These are phyloP conservation scores for Craterocephalus amniculus DNA, from an alignment of 2,797 vertebrate species.

Conservation along the genomic window DNA sequence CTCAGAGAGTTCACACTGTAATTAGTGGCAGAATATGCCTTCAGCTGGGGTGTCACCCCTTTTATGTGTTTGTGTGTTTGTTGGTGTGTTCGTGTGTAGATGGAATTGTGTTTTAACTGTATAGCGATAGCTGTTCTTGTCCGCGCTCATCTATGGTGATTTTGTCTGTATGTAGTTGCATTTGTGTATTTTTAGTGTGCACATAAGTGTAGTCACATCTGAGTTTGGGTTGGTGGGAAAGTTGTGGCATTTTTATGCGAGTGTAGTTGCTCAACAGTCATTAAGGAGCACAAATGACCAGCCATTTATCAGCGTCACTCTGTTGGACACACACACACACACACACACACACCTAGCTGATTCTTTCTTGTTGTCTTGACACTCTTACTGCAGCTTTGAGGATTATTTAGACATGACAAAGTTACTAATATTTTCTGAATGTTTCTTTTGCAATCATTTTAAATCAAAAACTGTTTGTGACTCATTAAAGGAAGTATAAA, in stretches of 20 bases:
- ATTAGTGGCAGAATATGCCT: conserved; percentile 72
- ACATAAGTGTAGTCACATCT: background rate
- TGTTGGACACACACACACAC: conserved; percentile 13
- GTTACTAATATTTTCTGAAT: conserved; percentile 24
- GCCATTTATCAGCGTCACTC: conserved; percentile 44
- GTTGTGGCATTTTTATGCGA: conserved; percentile 33
- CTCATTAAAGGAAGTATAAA: too few relatives aligned
- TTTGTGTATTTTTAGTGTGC: background rate
- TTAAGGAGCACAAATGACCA: conserved; percentile 49
- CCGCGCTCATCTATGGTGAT: background rate
- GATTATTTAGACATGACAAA: conserved; percentile 11
- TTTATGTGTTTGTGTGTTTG: conserved; percentile 38
- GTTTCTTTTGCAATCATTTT: background rate
- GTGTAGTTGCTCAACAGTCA: conserved; percentile 55
- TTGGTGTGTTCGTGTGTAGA: conserved; percentile 5
- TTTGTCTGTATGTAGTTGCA: background rate
- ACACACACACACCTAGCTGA: background rate
- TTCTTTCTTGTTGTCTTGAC: conserved; percentile 34
- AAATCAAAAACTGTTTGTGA: too few relatives aligned
- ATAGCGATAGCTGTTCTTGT: background rate
- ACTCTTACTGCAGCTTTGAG: background rate
- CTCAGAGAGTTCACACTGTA: conserved; percentile 69
- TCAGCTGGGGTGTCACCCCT: conserved; percentile 61
- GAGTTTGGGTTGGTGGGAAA: conserved; percentile 12
- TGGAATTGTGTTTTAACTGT: background rate